Evolutionary conservation across 2,113 vertebrate genomes (phyloP), one percentile per base, ranked within the genome.

Genomic region (Calyptommatus sinebrachiatus): DNA sequence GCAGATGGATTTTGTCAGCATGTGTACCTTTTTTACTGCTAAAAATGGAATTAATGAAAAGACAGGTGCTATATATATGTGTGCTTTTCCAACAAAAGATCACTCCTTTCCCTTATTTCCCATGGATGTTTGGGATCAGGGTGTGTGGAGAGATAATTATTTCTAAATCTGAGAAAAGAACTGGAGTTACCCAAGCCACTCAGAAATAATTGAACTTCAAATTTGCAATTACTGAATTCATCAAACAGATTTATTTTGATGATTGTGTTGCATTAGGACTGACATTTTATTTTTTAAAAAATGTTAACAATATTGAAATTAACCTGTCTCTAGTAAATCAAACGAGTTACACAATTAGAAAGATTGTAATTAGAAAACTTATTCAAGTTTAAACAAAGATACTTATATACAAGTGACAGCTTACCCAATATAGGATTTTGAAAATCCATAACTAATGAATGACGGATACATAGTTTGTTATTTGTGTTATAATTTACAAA

Each of bases 161-260:
- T 81, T 60, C 78, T 26, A 83, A 84, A 26, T 74, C 85, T 72
- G 77, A 45, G 0, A 1, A 46, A 87, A 84, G 62, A 78, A 8
- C 61, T 86, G 53, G 48, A 90, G 86, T 83, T 84, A 84, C 76
- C 82, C 29, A 82, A 70, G 76, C 28, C 74, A 45, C 76, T 89
- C 75, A 81, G 76, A 90, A 82, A 65, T 93, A 92, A 93, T 91
- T 91, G 85, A 69, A 81, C 83, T 84, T 88, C 89, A 89, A 81
- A 83, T 82, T 85, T 79, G 79, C 91, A 93, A 94, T 92, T 91
- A 89, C 88, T 88, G 74, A 45, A 48, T 92, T 88, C 88, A 87
- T 91, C 90, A 92, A 87, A 91, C 78, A 87, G 87, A 92, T 92
- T 87, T 89, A 88, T 89, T 88, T 77, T 92, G 88, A 88, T 92